These are phyloP conservation scores for Ericerus pela DNA, from an alignment of 1,140 invertebrate species.

Conservation along the genomic window DNA sequence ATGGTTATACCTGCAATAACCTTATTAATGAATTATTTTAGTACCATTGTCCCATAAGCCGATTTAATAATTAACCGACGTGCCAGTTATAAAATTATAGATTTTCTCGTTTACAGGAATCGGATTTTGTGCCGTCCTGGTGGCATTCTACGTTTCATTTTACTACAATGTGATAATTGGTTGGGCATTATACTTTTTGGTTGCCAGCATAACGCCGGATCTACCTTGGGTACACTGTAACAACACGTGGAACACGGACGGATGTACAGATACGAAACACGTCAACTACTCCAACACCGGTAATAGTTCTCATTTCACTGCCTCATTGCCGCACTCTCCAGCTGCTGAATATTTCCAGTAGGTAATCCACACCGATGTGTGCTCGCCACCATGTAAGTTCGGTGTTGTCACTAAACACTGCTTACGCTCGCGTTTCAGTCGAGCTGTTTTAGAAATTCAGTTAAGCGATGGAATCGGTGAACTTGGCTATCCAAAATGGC, in stretches of 20 bases:
- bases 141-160: conserved; percentile 76
- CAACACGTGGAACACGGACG: conserved; percentile 72
- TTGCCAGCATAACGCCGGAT: conserved; percentile 44
- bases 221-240: conserved; percentile 77
- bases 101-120: conserved; percentile 45
- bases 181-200: conserved; percentile 76
- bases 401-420: too few species aligned
- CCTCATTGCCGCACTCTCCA: conserved; percentile 39
- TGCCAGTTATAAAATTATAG: background rate
- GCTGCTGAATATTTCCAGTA: conserved; percentile 49
- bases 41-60: too few species aligned
- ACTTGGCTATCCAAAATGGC: conserved; percentile 56
- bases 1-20: too few species aligned
- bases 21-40: too few species aligned
- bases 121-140: conserved; percentile 65
- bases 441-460: conserved; percentile 63
- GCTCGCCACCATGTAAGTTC: too few species aligned
- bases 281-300: conserved; percentile 12
- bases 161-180: conserved; percentile 90
- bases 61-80: background rate
- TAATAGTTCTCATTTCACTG: conserved; percentile 24
- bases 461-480: conserved; percentile 51
- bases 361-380: too few species aligned
- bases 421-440: conserved; percentile 47
- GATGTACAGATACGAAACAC: conserved; percentile 43